Percentiles rank a stretch among this genome's conserved stretches.
These are phyloP conservation scores for Tautogolabrus adspersus DNA, from an alignment of 2,113 vertebrate species.

Conservation along the genomic window DNA sequence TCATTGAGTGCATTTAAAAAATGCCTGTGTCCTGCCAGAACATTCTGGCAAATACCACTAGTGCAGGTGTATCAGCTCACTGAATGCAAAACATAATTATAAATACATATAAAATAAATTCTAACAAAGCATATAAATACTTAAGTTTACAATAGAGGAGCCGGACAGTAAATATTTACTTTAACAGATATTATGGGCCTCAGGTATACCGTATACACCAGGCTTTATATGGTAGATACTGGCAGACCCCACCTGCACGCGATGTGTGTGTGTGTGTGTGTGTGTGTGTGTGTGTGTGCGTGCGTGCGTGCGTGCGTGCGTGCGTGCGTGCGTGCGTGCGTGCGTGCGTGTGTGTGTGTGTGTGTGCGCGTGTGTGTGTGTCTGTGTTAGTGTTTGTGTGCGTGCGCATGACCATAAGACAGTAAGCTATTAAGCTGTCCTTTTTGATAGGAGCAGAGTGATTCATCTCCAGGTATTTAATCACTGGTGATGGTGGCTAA, in stretches of 20 bases:
- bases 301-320: background rate
- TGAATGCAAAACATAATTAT: slow-evolving; percentile 10
- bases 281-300: no score
- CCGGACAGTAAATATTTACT: slow-evolving; percentile 20
- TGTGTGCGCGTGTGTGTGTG: slow-evolving; percentile 2
- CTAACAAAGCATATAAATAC: no score
- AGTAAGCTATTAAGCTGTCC: slow-evolving; percentile 35
- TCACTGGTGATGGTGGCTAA: slow-evolving; percentile 32
- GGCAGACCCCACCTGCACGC: slow-evolving; percentile 22
- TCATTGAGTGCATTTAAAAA: background rate
- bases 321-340: background rate
- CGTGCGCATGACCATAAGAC: background rate
- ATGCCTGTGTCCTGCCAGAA: background rate
- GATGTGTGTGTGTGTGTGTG: no score
- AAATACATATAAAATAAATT: no score
- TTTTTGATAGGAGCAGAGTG: slow-evolving; percentile 23
- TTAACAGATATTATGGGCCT: slow-evolving; percentile 37
- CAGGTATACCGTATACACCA: slow-evolving; percentile 22
- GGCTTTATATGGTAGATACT: slow-evolving; percentile 9
- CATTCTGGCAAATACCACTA: background rate
- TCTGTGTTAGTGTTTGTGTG: background rate
- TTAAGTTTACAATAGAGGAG: background rate
- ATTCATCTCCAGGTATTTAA: slow-evolving; percentile 43
- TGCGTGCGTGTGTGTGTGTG: background rate
- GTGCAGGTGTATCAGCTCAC: background rate